Conservation (phyloP, 2,113 vertebrate genomes). For the Eudorcas thomsonii region DNA sequence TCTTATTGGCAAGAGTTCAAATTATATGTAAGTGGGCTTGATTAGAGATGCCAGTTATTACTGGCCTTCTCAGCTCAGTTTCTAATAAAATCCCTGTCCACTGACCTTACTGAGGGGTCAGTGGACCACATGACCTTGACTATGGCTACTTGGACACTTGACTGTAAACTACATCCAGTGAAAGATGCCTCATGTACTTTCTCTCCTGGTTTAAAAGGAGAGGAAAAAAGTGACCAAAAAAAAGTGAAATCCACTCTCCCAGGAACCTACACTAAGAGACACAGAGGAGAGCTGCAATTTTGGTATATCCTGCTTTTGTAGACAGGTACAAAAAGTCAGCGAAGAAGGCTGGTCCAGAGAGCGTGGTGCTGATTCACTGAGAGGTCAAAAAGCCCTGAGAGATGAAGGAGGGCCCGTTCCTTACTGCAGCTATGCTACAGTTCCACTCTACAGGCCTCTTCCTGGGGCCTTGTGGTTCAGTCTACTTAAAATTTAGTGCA, state of each 20-base stretch:
- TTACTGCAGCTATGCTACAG: background rate
- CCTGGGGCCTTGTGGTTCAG: background rate
- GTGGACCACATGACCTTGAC: background rate
- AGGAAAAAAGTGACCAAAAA: background rate
- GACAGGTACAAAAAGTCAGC: background rate
- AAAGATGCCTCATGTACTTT: conserved; percentile 2
- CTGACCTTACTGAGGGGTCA: background rate
- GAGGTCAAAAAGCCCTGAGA: background rate
- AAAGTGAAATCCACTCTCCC: conserved; percentile 37
- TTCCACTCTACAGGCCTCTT: background rate
- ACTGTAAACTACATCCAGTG: background rate
- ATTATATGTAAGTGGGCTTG: conserved; percentile 37
- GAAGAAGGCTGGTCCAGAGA: background rate
- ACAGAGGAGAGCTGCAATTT: background rate
- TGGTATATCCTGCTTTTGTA: background rate
- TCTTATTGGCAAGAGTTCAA: conserved; percentile 62
- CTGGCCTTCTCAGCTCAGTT: background rate
- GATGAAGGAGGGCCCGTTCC: background rate
- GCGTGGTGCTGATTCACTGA: background rate
- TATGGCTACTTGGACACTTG: background rate
- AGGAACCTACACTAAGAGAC: background rate
- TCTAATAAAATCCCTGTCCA: background rate
- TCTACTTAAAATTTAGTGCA: background rate
- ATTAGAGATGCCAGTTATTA: conserved; percentile 38
- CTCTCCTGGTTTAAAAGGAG: conserved; percentile 1